Conservation (phyloP, 1,140 invertebrate genomes). For the Conus ventricosus region DNA sequence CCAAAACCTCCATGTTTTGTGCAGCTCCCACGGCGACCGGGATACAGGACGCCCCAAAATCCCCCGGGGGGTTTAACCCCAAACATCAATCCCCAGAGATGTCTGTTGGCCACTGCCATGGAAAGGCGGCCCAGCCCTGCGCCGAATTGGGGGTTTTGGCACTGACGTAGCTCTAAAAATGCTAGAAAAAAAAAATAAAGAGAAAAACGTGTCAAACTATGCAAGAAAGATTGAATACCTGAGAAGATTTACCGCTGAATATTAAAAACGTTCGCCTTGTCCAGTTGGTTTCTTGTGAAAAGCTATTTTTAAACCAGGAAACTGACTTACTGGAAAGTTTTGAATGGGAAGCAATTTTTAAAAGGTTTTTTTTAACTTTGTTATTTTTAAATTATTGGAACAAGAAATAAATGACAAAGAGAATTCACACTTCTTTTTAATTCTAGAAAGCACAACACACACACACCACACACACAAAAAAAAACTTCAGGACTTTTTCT, state of each 20-base stretch:
- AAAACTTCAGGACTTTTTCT: no score
- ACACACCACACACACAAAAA: no score
- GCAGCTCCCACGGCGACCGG: constrained; percentile 53
- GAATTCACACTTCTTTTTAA: no score
- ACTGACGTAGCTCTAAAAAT: constrained; percentile 64
- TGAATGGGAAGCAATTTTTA: no score
- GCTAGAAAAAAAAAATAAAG: constrained; percentile 41
- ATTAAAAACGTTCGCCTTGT: no score
- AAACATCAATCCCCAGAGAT: constrained; percentile 55
- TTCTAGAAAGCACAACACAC: no score
- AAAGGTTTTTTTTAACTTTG: no score
- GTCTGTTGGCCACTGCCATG: constrained; percentile 62
- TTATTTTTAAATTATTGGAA: no score
- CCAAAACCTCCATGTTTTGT: constrained; percentile 56
- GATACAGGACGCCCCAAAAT: constrained; percentile 62
- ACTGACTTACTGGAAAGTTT: no score
- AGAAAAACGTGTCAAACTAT: neutral
- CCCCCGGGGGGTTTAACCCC: constrained; percentile 68
- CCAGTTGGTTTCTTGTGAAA: no score
- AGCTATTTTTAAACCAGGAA: no score
- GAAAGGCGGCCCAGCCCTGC: constrained; percentile 63
- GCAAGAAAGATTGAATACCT: neutral
- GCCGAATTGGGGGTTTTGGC: constrained; percentile 65
- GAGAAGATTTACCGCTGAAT: neutral
- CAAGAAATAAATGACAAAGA: no score